Percentiles rank a stretch among this genome's conserved stretches.
Evolutionary conservation across 2,797 vertebrate species (phyloP).

Genomic region (Falco concolor): DNA sequence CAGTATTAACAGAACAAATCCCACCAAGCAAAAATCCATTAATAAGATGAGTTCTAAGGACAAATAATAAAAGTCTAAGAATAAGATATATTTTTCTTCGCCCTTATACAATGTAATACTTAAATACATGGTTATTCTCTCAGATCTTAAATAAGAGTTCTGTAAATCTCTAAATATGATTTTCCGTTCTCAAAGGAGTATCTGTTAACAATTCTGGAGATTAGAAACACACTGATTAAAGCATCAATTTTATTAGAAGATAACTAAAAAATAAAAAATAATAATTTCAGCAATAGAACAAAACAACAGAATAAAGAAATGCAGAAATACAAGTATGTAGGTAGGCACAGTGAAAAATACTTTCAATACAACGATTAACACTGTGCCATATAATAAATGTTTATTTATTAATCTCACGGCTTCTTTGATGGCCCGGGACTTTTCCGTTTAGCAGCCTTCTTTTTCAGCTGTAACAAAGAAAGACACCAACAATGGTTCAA

Average conservation of each 20-base stretch:
- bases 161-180: background rate
- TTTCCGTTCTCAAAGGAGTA: background rate
- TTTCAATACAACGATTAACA: background rate
- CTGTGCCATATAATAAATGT: background rate
- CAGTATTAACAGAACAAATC: background rate
- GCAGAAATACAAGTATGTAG: background rate
- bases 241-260: background rate
- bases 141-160: background rate
- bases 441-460: slow-evolving; percentile 64
- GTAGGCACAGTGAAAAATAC: background rate
- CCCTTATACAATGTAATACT: background rate
- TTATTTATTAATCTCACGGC: slow-evolving; percentile 4
- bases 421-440: slow-evolving; percentile 34
- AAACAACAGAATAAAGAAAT: background rate
- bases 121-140: background rate
- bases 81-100: background rate
- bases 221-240: background rate
- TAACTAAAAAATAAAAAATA: background rate
- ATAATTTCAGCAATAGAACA: background rate
- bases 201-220: background rate
- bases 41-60: background rate
- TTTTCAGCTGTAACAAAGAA: slow-evolving; percentile 70
- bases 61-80: background rate
- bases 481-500: background rate
- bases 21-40: background rate